phyloP scores from a whole-genome alignment of 2,888 invertebrate genomes.

The Dinocampus coccinellae region DNA sequence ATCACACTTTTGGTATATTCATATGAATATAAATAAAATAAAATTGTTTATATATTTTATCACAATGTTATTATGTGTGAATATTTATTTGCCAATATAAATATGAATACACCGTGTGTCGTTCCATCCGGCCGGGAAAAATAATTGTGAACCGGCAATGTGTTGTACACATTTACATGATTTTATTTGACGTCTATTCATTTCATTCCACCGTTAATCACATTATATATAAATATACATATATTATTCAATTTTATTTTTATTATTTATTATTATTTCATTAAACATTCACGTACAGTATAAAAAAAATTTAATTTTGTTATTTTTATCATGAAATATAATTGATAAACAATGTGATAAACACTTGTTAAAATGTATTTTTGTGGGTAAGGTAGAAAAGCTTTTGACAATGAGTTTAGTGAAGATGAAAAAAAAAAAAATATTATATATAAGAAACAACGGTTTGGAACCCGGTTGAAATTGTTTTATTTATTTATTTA shows the following conservation, averaged over 20 bases:
- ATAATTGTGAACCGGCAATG: slow-evolving; percentile 20
- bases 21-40: not conserved
- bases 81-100: no score
- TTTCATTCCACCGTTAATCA: slow-evolving; percentile 25
- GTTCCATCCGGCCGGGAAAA: slow-evolving; percentile 12
- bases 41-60: not conserved
- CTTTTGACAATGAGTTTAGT: no score
- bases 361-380: no score
- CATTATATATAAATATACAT: not conserved
- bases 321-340: no score
- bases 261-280: not conserved
- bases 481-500: no score
- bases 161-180: not conserved
- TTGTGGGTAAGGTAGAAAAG: no score
- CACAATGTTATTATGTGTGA: not conserved
- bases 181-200: not conserved
- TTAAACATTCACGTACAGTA: not conserved
- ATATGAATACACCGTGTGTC: not conserved
- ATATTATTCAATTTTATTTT: not conserved
- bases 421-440: not conserved
- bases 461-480: not conserved
- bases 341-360: no score
- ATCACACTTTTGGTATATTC: not conserved
- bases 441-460: not conserved
- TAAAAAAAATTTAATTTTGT: no score